Evolutionary conservation across 2,113 vertebrate genomes (phyloP), one percentile per base, ranked within the genome.

Genomic region (Malurus cyaneus): DNA sequence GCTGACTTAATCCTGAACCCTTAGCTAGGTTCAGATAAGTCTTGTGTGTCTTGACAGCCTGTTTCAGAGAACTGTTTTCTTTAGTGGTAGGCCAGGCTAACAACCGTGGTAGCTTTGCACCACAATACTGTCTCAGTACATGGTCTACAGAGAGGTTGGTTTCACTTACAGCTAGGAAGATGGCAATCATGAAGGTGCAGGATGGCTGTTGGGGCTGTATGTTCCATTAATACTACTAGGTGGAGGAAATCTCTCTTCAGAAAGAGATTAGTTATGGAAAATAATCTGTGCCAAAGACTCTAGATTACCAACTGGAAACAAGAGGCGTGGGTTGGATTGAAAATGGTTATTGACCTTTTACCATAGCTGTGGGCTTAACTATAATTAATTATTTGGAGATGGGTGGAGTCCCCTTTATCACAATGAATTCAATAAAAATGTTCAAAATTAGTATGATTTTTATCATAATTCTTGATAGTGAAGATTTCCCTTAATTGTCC

Each of bases 271-370:
- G 46, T 41, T 66, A n/a, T 4, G 25, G 73, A 87, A 87, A 91
- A 50, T 73, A 61, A 41, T 61, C 34, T 65, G 42, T 87, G 84
- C 84, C 77, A 84, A 69, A 70, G 31, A 69, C 14, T 65, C 61
- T 50, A 70, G 60, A 69, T 86, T 92, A 88, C 44, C 76, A 89
- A 60, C 89, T 83, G 77, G 72, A 89, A 95, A 72, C 34, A 31
- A 54, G 71, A 80, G 84, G 34, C 2, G 5, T 76, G 41, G 24
- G 36, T 72, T 86, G 54, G 49, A 60, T 80, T 84, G 54, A 77
- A 69, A 93, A 41, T 89, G n/a, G 28, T 80, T 89, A 57, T 57
- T 91, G 50, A 84, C 69, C 46, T 91, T 88, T 86, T 57, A 78
- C 46, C 18, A 15, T 41, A 28, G 14, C 42, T 90, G 42, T 90